Conservation (phyloP, 2,888 invertebrate genomes). For the Tupiocoris notatus region DNA sequence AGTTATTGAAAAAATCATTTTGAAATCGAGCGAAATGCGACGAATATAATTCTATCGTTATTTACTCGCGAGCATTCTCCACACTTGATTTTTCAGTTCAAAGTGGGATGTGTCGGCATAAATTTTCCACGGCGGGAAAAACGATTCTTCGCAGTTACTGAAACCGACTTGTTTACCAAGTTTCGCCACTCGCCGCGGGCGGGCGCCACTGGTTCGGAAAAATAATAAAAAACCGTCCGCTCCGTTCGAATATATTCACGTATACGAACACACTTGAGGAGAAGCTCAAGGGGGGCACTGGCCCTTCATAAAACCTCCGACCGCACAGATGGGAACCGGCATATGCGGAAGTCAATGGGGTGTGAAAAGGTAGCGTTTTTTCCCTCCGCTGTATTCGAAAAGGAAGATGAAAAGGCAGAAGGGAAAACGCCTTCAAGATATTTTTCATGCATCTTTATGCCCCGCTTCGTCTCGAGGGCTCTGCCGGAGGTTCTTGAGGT, state of each 20-base stretch:
- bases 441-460: conserved; percentile 27
- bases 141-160: background rate
- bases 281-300: conserved; percentile 1
- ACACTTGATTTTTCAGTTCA: too few relatives aligned
- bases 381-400: background rate
- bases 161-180: conserved; percentile 20
- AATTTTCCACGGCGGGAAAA: background rate
- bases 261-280: background rate
- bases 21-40: too few relatives aligned
- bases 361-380: conserved; percentile 25
- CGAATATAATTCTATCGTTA: too few relatives aligned
- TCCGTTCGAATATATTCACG: background rate
- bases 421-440: conserved; percentile 12
- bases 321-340: conserved; percentile 26
- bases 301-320: conserved; percentile 21
- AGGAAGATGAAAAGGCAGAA: background rate
- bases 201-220: conserved; percentile 20
- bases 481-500: background rate
- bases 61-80: too few relatives aligned
- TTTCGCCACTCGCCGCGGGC: background rate
- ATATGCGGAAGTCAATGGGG: conserved; percentile 35
- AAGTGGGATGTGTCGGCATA: background rate
- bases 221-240: background rate
- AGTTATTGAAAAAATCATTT: too few relatives aligned
- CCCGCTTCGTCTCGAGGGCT: conserved; percentile 4